These are phyloP conservation scores for Psix sp. DNA, from an alignment of 1,140 invertebrate genomes.

Conservation along the genomic window DNA sequence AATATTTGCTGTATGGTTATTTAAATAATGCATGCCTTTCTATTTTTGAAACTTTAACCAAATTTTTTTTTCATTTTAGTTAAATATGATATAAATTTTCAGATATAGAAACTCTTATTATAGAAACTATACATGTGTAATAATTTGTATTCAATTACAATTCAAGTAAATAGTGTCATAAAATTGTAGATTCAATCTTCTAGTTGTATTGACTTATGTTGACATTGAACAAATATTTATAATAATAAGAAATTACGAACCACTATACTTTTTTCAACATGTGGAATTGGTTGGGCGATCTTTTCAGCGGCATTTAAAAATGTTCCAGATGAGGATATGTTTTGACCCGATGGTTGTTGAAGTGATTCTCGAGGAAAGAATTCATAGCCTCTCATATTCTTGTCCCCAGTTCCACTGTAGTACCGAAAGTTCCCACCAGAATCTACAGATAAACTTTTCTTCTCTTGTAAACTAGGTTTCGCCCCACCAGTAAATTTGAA, in stretches of 20 bases:
- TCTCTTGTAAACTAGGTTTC: slow-evolving; percentile 90
- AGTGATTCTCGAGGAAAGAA: slow-evolving; percentile 84
- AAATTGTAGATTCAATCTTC: too few species aligned
- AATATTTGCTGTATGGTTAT: too few species aligned
- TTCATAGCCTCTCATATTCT: slow-evolving; percentile 86
- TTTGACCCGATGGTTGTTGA: slow-evolving; percentile 77
- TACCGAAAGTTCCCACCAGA: slow-evolving; percentile 90
- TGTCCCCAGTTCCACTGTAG: slow-evolving; percentile 85
- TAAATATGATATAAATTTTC: too few species aligned
- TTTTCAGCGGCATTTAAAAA: slow-evolving; percentile 78
- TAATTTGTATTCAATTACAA: too few species aligned
- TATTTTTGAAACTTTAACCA: too few species aligned
- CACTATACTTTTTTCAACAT: slow-evolving; percentile 36
- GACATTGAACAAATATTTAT: too few species aligned
- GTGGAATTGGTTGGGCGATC: slow-evolving; percentile 68
- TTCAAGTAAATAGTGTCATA: too few species aligned
- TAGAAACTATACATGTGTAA: too few species aligned
- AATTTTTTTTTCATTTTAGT: too few species aligned
- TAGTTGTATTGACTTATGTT: neutral
- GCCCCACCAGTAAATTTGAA: slow-evolving; percentile 94
- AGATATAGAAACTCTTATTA: too few species aligned
- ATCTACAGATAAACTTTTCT: slow-evolving; percentile 92
- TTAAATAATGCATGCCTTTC: too few species aligned
- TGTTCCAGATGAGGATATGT: slow-evolving; percentile 72
- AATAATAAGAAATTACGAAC: too few species aligned